Evolutionary conservation across 2,797 vertebrate species (phyloP).

Genomic region (Anguilla pacifica): DNA sequence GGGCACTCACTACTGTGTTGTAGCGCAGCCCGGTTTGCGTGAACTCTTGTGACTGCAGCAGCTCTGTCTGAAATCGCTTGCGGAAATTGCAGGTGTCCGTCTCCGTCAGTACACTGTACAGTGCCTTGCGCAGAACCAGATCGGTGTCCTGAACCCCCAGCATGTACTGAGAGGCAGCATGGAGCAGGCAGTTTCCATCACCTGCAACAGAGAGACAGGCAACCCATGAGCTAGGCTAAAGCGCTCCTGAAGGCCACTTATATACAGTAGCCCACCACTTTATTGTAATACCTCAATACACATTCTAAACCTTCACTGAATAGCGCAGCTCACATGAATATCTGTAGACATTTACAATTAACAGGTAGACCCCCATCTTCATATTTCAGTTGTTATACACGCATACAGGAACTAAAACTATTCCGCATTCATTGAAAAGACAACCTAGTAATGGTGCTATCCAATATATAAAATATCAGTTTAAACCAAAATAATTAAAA

Average conservation of each 20-base stretch:
- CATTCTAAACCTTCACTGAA: not conserved
- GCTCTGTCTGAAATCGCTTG: conserved; percentile 92
- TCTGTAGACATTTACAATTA: not conserved
- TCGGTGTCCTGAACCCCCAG: conserved; percentile 96
- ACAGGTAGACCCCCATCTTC: not conserved
- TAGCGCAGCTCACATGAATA: not conserved
- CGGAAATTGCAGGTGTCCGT: conserved; percentile 86
- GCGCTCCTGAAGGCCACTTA: not conserved
- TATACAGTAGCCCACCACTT: not conserved
- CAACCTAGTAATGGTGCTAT: not conserved
- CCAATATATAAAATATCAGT: not conserved
- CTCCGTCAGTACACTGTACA: conserved; percentile 86
- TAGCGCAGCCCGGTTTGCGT: conserved; percentile 91
- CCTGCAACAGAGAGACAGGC: conserved; percentile 64
- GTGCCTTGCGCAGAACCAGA: conserved; percentile 88
- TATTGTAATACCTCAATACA: not conserved
- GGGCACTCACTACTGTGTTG: conserved; percentile 82
- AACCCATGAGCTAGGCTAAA: not conserved
- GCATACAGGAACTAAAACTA: not conserved
- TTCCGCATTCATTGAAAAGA: not conserved
- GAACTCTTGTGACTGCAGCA: conserved; percentile 94
- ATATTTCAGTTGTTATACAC: not conserved
- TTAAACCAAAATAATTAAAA: not conserved
- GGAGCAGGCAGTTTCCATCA: conserved; percentile 96
- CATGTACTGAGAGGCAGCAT: conserved; percentile 95